Percentiles rank a stretch among this genome's conserved stretches.
Evolutionary conservation across 2,888 invertebrate genomes (phyloP).

Genomic region (Chorisops tibialis): DNA sequence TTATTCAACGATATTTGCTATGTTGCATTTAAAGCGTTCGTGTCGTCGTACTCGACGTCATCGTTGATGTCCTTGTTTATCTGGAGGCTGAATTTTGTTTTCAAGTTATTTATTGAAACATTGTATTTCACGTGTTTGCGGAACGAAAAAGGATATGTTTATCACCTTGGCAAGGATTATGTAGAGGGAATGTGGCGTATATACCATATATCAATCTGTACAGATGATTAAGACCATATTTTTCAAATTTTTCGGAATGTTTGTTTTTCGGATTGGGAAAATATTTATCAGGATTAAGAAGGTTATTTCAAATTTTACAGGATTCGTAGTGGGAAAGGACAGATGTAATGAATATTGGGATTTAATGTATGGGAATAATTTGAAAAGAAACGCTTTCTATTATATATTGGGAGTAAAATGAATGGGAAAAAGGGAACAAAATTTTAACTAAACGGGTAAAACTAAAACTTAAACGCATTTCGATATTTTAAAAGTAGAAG

Average conservation of each 20-base stretch:
- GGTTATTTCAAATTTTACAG: conserved; percentile 9
- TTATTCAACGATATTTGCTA: neutral
- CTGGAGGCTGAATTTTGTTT: too few species aligned
- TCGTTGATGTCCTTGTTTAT: too few species aligned
- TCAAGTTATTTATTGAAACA: neutral
- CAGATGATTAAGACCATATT: conserved; percentile 6
- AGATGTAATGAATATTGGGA: neutral
- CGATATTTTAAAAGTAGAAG: too few species aligned
- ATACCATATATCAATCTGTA: neutral
- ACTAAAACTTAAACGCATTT: too few species aligned
- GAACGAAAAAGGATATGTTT: conserved; percentile 16
- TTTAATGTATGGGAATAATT: too few species aligned
- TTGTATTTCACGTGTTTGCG: conserved; percentile 19
- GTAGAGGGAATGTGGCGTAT: too few species aligned
- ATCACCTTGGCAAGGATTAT: conserved; percentile 16
- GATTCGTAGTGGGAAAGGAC: neutral
- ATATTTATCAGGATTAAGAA: conserved; percentile 23
- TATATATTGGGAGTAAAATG: too few species aligned
- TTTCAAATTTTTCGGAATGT: neutral
- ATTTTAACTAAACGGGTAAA: too few species aligned
- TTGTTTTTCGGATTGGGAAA: conserved; percentile 21
- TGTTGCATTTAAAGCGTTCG: neutral
- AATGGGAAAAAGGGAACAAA: too few species aligned
- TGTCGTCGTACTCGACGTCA: too few species aligned
- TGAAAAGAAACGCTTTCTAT: too few species aligned